These are phyloP conservation scores for Triplophysa dalaica DNA, from an alignment of 2,113 vertebrate species.

Conservation along the genomic window DNA sequence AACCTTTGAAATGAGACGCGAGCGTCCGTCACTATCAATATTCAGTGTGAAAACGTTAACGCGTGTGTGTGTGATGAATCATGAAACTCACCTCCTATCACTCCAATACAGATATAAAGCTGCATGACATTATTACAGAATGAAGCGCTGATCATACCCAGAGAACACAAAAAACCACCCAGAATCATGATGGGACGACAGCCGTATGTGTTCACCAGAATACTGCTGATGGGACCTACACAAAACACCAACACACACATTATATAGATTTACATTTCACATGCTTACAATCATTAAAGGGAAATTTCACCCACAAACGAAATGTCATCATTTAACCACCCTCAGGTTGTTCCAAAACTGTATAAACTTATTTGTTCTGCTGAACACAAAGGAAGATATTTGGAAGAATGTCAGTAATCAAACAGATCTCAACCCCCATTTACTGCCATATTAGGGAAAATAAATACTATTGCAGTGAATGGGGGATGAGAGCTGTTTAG, in stretches of 20 bases:
- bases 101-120: slow-evolving; percentile 90
- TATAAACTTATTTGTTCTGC: too few species aligned
- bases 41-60: not conserved
- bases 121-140: slow-evolving; percentile 83
- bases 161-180: slow-evolving; percentile 84
- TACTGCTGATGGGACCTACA: slow-evolving; percentile 91
- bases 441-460: too few species aligned
- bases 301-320: too few species aligned
- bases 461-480: too few species aligned
- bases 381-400: too few species aligned
- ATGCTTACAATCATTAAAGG: too few species aligned
- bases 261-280: not conserved
- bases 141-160: slow-evolving; percentile 88
- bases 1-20: slow-evolving; percentile 72
- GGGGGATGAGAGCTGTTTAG: too few species aligned
- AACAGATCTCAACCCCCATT: too few species aligned
- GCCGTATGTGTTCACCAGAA: slow-evolving; percentile 93
- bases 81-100: slow-evolving; percentile 86
- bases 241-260: not conserved
- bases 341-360: too few species aligned
- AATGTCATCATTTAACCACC: too few species aligned
- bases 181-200: slow-evolving; percentile 89
- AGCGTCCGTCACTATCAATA: not conserved
- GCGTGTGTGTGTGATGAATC: too few species aligned
- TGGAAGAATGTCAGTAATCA: too few species aligned